Evolutionary conservation across 64 coral and sea anemone genomes (phyloP), one percentile per base, ranked within the genome.

Genomic region (Montipora sp.): DNA sequence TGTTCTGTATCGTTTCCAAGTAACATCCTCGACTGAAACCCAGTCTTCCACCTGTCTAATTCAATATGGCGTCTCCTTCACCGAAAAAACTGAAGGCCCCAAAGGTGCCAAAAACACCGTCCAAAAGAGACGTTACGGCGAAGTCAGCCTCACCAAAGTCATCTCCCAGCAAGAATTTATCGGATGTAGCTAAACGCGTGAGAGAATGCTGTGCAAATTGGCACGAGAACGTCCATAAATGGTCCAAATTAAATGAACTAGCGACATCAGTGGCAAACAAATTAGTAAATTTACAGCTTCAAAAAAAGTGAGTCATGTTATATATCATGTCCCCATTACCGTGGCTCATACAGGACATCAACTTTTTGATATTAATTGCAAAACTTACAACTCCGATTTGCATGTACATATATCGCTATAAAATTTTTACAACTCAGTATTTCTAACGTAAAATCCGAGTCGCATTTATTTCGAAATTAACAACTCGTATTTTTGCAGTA

Each of bases 211-310:
- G 98, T 82, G 88, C 80, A 15, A 92, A 61, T 51, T 96, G 92
- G 89, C 94, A 96, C 73, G 98, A 99, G 47, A 75, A 72, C 48
- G 57, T 94, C 3, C 83, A 94, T 51, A 99, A 96, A 90, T 99
- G 98, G 98, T 83, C 92, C 15, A 89, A 70, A 87, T 51, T 92
- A 7, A 99, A 99, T 15, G 53, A 78, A 61, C 15, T 89, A 16
- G 94, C 94, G 60, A 83, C 66, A 11, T 89, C 77, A 13, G 83
- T 96, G 66, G 98, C 98, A 15, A 99, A 92, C 49, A 99, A 99
- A 49, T 77, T 99, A 47, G 87, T 94, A 73, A 96, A 99, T 86
- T 77, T 92, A 46, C 89, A 96, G 23, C 89, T 96, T 8, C 94
- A 96, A 92, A 94, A 92, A 80, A 75, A 96, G 98, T 99, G 82